These are phyloP conservation scores for Sebastes fasciatus DNA, from an alignment of 2,113 vertebrate genomes.

Conservation along the genomic window DNA sequence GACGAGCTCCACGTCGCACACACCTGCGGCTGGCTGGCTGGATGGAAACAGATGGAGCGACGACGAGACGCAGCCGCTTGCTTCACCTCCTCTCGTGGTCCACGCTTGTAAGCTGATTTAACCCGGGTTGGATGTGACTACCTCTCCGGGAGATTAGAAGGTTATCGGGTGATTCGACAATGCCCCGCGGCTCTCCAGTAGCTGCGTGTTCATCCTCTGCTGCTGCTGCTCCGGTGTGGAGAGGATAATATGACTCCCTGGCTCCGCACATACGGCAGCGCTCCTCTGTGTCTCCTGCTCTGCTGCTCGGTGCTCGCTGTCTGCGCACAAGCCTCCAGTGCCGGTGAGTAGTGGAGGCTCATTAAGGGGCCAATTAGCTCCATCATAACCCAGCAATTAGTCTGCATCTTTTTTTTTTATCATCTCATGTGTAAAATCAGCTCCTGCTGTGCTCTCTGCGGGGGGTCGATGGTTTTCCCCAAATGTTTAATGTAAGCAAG, in stretches of 20 bases:
- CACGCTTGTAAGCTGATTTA: slow-evolving; percentile 76
- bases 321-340: slow-evolving; percentile 57
- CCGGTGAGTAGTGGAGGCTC: slow-evolving; percentile 83
- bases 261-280: slow-evolving; percentile 70
- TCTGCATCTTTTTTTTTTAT: slow-evolving; percentile 11
- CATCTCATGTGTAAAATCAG: slow-evolving; percentile 8
- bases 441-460: slow-evolving; percentile 16
- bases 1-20: slow-evolving; percentile 58
- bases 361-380: slow-evolving; percentile 56
- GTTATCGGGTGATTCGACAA: slow-evolving; percentile 65
- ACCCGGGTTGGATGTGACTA: slow-evolving; percentile 71
- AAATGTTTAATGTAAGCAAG: neutral
- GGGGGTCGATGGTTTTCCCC: neutral
- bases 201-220: slow-evolving; percentile 28
- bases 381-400: slow-evolving; percentile 51
- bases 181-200: slow-evolving; percentile 69
- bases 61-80: slow-evolving; percentile 36
- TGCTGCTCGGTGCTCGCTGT: slow-evolving; percentile 54
- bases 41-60: slow-evolving; percentile 65
- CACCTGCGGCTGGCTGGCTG: slow-evolving; percentile 73
- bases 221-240: slow-evolving; percentile 65
- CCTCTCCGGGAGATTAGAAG: slow-evolving; percentile 73
- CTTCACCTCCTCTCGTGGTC: slow-evolving; percentile 67
- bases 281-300: slow-evolving; percentile 72
- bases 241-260: slow-evolving; percentile 84